Base-by-base conservation (phyloP, 2,888 invertebrate genomes). In the Steinernema carpocapsae region DNA sequence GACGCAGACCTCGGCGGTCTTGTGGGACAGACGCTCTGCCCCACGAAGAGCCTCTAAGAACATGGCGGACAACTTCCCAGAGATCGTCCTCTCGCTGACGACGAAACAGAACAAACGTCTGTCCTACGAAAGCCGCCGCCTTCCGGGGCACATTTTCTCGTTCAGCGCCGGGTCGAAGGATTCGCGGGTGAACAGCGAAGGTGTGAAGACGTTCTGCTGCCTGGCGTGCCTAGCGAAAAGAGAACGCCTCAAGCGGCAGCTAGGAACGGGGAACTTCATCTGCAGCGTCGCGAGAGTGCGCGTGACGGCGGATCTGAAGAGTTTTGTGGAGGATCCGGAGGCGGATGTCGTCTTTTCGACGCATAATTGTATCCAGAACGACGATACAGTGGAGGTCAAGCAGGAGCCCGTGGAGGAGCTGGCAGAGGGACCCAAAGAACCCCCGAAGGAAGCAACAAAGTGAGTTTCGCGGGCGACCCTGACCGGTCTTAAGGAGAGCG, bases 81-180 rank as follows among this genome's bases (percentile, higher is more conserved):
- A 56, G 22, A 24, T 56, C 24, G 6, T 17, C 7, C 7, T 56
- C 6, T 56, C 56, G 1, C 22, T 26, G 2, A 56, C 56, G 6
- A 22, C 6, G 24, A 22, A 24, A 6, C 3, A 56, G 7, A 56
- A 56, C 26, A 56, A 22, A 22, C 6, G 56, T 1, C 6, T 56
- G n/a, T 56, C 56, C 26, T 56, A 56, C 56, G 26, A 56, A 26
- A 56, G 56, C 26, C 56, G 26, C 14, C 56, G 56, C 1, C 2
- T 56, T 19, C 56, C 26, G 6, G 56, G 56, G 22, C 56, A 56
- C 26, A 26, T 56, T 1, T 56, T 56, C 56, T 56, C 56, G 24
- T 56, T 56, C 26, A 56, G 56, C 56, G 56, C 56, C 17, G 56
- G 56, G 2, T 26, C 26, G 6, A 56, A 24, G 6, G 56, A 22